These are phyloP conservation scores for Anthopleura sola DNA, from an alignment of 64 coral and sea anemone species.

Conservation along the genomic window DNA sequence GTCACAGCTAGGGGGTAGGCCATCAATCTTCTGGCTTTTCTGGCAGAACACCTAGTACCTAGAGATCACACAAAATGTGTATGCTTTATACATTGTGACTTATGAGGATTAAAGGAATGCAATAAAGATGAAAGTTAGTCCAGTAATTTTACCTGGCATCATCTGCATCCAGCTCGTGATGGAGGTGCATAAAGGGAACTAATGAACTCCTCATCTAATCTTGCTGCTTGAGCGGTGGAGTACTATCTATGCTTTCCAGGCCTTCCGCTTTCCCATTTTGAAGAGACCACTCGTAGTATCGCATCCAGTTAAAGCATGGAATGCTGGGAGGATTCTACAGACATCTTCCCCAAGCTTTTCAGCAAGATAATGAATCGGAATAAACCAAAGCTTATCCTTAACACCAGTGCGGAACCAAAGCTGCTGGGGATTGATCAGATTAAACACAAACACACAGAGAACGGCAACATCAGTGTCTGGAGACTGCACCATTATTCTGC, in stretches of 20 bases:
- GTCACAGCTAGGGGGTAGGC: constrained; percentile 15
- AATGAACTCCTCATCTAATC: constrained; percentile 1
- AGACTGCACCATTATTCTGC: constrained; percentile 46
- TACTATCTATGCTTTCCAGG: constrained; percentile 39
- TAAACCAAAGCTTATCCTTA: constrained; percentile 44
- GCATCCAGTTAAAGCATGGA: constrained; percentile 25
- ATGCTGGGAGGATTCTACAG: not conserved
- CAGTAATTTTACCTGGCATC: not conserved
- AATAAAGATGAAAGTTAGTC: not conserved
- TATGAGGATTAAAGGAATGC: not conserved
- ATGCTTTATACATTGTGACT: constrained; percentile 19
- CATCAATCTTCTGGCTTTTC: constrained; percentile 15
- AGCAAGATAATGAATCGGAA: constrained; percentile 27
- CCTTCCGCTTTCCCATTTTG: constrained; percentile 9
- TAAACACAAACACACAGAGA: constrained; percentile 37
- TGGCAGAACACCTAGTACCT: constrained; percentile 42
- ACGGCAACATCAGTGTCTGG: constrained; percentile 35
- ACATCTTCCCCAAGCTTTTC: constrained; percentile 28
- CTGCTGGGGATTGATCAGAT: constrained; percentile 6
- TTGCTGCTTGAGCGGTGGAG: constrained; percentile 24
- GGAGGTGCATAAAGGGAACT: constrained; percentile 11
- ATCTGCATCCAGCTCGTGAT: constrained; percentile 15
- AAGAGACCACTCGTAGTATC: constrained; percentile 13
- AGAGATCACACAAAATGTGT: constrained; percentile 4
- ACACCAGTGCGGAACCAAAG: constrained; percentile 40